These are phyloP conservation scores for Hippocampus mohnikei DNA, from an alignment of 2,113 vertebrate genomes.

Conservation along the genomic window DNA sequence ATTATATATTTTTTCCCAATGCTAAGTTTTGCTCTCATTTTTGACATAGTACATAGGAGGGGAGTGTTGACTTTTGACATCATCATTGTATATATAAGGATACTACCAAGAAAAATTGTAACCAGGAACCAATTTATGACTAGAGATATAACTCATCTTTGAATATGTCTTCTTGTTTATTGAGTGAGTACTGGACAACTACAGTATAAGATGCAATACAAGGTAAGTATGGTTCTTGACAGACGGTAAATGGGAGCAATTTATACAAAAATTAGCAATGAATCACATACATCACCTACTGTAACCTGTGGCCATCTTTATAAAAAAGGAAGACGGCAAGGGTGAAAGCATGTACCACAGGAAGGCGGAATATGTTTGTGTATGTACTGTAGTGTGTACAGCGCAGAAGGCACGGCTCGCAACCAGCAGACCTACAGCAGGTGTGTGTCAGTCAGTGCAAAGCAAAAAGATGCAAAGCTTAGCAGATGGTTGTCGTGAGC, in stretches of 20 bases:
- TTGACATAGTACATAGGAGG: not conserved
- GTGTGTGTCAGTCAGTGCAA: conserved; percentile 3
- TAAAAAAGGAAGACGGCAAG: conserved; percentile 12
- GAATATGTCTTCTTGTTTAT: not conserved
- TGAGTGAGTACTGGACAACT: not conserved
- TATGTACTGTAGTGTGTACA: conserved; percentile 10
- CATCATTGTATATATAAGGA: not conserved
- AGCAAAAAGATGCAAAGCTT: conserved; percentile 30
- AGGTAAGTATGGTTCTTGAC: not conserved
- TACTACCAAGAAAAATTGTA: not conserved
- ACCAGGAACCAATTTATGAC: not conserved
- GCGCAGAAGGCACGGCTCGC: conserved; percentile 63
- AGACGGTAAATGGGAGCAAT: not conserved
- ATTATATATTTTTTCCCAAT: not conserved
- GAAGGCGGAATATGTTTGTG: conserved; percentile 38
- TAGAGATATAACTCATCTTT: not conserved
- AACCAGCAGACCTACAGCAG: conserved; percentile 16
- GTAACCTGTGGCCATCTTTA: conserved; percentile 10
- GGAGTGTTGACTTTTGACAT: not conserved
- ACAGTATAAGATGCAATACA: not conserved
- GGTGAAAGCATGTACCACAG: conserved; percentile 26
- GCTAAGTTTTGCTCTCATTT: not conserved
- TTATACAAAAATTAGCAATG: conserved; percentile 8
- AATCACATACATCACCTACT: conserved; percentile 4
- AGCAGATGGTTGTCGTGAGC: conserved; percentile 39